phyloP scores from a whole-genome alignment of 1,140 invertebrate genomes.

The Philotrypesis tridentata region DNA sequence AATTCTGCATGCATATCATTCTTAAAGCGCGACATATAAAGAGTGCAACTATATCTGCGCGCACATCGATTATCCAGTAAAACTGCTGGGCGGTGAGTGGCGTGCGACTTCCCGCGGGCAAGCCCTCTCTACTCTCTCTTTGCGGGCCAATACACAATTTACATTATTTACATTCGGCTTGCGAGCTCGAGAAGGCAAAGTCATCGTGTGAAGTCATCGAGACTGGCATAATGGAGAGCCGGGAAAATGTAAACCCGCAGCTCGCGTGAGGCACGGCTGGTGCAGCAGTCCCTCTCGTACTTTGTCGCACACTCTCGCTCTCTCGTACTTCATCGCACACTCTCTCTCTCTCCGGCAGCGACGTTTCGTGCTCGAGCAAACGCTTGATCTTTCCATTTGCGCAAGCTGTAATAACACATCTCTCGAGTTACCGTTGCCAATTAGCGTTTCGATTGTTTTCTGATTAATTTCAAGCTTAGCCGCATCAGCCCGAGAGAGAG shows the following conservation, averaged over 20 bases:
- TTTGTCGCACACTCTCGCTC: not conserved
- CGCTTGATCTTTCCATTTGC: conserved; percentile 49
- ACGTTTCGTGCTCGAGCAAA: conserved; percentile 11
- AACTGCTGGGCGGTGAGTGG: not conserved
- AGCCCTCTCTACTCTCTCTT: not conserved
- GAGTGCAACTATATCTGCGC: too few relatives aligned
- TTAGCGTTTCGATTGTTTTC: conserved; percentile 57
- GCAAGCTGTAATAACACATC: conserved; percentile 47
- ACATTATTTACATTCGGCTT: conserved; percentile 38
- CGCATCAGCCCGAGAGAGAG: not conserved
- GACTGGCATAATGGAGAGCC: not conserved
- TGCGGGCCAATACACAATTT: not conserved
- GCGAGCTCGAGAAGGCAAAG: conserved; percentile 20
- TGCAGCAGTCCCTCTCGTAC: not conserved
- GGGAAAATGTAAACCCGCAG: conserved; percentile 26
- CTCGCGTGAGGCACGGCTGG: conserved; percentile 25
- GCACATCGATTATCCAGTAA: not conserved
- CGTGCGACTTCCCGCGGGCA: not conserved
- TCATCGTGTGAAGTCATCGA: conserved; percentile 27
- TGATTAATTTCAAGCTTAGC: conserved; percentile 46
- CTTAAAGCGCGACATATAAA: too few relatives aligned
- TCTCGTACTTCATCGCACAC: not conserved
- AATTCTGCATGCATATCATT: too few relatives aligned
- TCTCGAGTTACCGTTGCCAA: conserved; percentile 44
- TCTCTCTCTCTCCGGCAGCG: not conserved